Conservation (phyloP, 2,113 vertebrate species). For the Excalfactoria chinensis region DNA sequence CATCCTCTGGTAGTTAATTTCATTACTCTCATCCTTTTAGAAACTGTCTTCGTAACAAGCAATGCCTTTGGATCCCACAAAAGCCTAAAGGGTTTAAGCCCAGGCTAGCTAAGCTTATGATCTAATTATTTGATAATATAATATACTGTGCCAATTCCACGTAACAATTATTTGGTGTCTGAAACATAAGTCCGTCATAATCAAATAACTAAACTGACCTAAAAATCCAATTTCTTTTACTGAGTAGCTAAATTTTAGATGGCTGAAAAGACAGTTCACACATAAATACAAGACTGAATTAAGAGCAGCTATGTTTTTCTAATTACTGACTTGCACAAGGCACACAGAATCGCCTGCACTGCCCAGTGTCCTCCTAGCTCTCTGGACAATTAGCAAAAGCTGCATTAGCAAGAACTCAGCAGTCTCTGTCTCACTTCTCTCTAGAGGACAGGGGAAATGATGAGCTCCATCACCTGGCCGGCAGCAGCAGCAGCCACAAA, state of each 20-base stretch:
- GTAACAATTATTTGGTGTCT: conserved; percentile 1
- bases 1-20: conserved; percentile 8
- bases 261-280: conserved; percentile 7
- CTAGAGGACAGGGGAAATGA: conserved; percentile 63
- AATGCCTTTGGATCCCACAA: conserved; percentile 10
- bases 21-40: conserved; percentile 12
- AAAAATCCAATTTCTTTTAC: neutral
- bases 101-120: conserved; percentile 12
- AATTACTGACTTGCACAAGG: conserved; percentile 16
- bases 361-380: conserved; percentile 51
- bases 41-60: neutral
- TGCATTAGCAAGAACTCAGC: conserved; percentile 72
- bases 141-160: conserved; percentile 8
- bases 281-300: neutral
- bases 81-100: neutral
- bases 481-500: conserved; percentile 66
- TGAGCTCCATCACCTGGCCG: conserved; percentile 77
- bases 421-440: conserved; percentile 61
- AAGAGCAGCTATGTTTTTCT: conserved; percentile 11
- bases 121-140: conserved; percentile 34
- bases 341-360: conserved; percentile 24
- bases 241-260: conserved; percentile 1
- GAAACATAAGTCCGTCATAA: conserved; percentile 14
- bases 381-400: conserved; percentile 67
- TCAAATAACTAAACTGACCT: conserved; percentile 44